Base-by-base conservation (phyloP, 92 coral and sea anemone genomes). In the Parazoanthus atlanticus region DNA sequence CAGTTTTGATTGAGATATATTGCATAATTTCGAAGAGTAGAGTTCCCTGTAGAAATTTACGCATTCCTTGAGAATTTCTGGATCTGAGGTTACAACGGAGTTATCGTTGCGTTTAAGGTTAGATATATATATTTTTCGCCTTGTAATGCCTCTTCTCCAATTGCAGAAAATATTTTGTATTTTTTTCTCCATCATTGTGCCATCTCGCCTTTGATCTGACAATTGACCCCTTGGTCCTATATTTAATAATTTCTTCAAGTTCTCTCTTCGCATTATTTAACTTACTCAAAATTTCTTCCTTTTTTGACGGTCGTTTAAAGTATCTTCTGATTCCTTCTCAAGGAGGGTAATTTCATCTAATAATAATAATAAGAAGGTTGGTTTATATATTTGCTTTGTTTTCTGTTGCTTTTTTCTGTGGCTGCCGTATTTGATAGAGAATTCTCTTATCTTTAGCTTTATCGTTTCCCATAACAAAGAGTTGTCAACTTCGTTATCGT, bases 181-280 rank as follows among this genome's bases (percentile, higher is more conserved):
- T n/a, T 79, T 90, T 90, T 61, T 90, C 87, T 6, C 89, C 92
- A 78, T 90, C 89, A 67, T 85, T 90, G 69, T 85, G 78, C 89
- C 92, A 86, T 70, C 41, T 76, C 3, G 85, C 9, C 52, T 89
- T 89, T 6, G 89, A 89, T 78, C 92, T 89, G 21, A 89, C 28
- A 84, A 84, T 89, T 58, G 92, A 86, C 0, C 89, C 92, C 85
- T 84, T 89, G 8, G 88, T 89, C 61, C 78, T 81, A 41, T 73
- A 43, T 75, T 84, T 89, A 52, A 84, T 43, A 47, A 82, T 32
- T 29, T 84, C 78, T 33, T 89, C 88, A 8, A 89, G 83, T 74
- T 82, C 83, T 32, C 30, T 5, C 29, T 70, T 81, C 34, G 54
- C 64, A 31, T 73, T 36, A 31, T 89, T 56, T 34, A 70, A 52